These are phyloP conservation scores for Elephas maximus DNA, from an alignment of 2,113 vertebrate species.

Conservation along the genomic window DNA sequence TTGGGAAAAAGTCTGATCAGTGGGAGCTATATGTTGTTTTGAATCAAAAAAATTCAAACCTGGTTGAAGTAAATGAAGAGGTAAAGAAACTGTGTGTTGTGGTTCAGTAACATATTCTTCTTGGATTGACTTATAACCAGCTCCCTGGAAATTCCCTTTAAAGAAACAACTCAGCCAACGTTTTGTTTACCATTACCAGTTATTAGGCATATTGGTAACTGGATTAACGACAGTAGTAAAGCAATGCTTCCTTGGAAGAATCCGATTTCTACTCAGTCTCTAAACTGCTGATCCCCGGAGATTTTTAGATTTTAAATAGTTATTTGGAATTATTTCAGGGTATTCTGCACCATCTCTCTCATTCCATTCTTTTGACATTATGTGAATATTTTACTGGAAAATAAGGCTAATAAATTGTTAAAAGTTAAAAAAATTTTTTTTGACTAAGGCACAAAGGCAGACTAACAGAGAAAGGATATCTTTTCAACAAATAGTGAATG, in stretches of 20 bases:
- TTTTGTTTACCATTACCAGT: slow-evolving; percentile 88
- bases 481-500: no score
- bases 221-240: slow-evolving; percentile 94
- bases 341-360: slow-evolving; percentile 82
- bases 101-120: slow-evolving; percentile 99
- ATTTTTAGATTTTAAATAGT: slow-evolving; percentile 93
- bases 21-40: slow-evolving; percentile 98
- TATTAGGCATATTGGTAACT: slow-evolving; percentile 93
- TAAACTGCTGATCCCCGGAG: slow-evolving; percentile 83
- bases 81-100: slow-evolving; percentile 98
- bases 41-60: slow-evolving; percentile 98
- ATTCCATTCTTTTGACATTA: slow-evolving; percentile 90
- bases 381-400: slow-evolving; percentile 93
- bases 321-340: slow-evolving; percentile 90
- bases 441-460: neutral
- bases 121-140: slow-evolving; percentile 92
- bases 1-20: slow-evolving; percentile 99
- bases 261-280: slow-evolving; percentile 91
- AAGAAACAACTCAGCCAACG: slow-evolving; percentile 74
- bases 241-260: slow-evolving; percentile 98
- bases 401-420: slow-evolving; percentile 90
- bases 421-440: neutral
- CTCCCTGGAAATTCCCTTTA: slow-evolving; percentile 61
- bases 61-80: slow-evolving; percentile 99
- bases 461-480: no score